Evolutionary conservation across 2,113 vertebrate genomes (phyloP), one percentile per base, ranked within the genome.

Genomic region (Cryptotis parvus): DNA sequence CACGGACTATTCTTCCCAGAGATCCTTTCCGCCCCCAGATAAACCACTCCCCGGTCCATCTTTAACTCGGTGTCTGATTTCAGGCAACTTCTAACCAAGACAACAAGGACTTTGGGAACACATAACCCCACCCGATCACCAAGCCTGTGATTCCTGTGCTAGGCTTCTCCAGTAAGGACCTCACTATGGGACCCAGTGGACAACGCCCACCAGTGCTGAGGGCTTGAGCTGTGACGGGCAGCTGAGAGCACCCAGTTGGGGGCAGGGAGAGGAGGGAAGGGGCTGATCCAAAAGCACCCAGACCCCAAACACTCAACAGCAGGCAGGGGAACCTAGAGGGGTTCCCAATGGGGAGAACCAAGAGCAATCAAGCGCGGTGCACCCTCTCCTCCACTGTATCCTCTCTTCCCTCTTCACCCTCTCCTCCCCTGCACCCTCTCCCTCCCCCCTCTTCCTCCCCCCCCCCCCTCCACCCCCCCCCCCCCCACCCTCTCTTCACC

Each of bases 141-240:
- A 81, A 41, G 45, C 27, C 43, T 1, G 0, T 10, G 26, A 39
- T 35, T 6, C 35, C 33, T 31, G 20, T 0, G 0, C 0, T 4
- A 61, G 20, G 31, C 1, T 1, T 35, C 29, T 8, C 61, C 61
- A 43, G 78, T 49, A 29, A 77, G 94, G 58, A 7, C 63, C 76
- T n/a, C 33, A 43, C 27, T 20, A 29, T 10, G 29, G 22, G 20
- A 79, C 70, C 70, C 16, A 84, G 20, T 3, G 3, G 14, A 52
- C 84, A 41, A 45, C 16, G 8, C 6, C 4, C 37, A 45, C 27
- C 37, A 65, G 16, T 3, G 0, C 37, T 68, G 10, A 0, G 31
- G 76, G 24, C 29, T 18, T 55, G 49, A 35, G 33, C 9, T 7
- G 33, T 18, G 4, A 24, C 15, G 9, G 66, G 61, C 8, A 66